Percentiles rank a stretch among this genome's conserved stretches.
Conservation (phyloP, 2,113 vertebrate genomes). For the Amblyopsis rosae region DNA sequence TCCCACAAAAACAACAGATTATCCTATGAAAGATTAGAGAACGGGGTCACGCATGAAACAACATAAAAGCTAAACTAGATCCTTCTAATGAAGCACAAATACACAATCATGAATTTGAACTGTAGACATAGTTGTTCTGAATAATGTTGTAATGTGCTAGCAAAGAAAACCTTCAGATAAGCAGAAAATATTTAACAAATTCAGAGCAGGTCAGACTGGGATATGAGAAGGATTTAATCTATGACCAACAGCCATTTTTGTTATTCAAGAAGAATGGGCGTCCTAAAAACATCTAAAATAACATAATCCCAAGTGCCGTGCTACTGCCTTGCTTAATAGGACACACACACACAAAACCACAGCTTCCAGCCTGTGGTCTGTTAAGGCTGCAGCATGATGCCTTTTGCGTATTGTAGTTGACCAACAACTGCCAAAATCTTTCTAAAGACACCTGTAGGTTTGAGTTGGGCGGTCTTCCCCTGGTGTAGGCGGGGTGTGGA, state of each 20-base stretch:
- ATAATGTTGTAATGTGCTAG: no score
- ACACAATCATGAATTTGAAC: slow-evolving; percentile 1
- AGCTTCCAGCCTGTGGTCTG: slow-evolving; percentile 61
- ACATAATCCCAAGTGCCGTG: no score
- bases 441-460: slow-evolving; percentile 72
- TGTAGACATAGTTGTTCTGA: not conserved
- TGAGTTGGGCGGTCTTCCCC: slow-evolving; percentile 65
- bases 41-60: slow-evolving; percentile 52
- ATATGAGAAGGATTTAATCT: no score
- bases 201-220: no score
- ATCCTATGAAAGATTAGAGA: slow-evolving; percentile 67
- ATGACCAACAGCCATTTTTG: no score
- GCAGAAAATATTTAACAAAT: no score
- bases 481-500: slow-evolving; percentile 66
- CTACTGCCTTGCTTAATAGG: no score
- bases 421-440: slow-evolving; percentile 14
- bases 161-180: no score
- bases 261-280: no score
- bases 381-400: not conserved
- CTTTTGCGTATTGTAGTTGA: not conserved
- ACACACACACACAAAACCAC: not conserved
- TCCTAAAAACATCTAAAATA: no score
- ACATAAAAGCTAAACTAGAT: not conserved
- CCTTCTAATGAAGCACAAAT: slow-evolving; percentile 12
- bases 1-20: slow-evolving; percentile 73